Evolutionary conservation across 2,888 invertebrate species (phyloP), one percentile per base, ranked within the genome.

Genomic region (Ferrisia virgata): DNA sequence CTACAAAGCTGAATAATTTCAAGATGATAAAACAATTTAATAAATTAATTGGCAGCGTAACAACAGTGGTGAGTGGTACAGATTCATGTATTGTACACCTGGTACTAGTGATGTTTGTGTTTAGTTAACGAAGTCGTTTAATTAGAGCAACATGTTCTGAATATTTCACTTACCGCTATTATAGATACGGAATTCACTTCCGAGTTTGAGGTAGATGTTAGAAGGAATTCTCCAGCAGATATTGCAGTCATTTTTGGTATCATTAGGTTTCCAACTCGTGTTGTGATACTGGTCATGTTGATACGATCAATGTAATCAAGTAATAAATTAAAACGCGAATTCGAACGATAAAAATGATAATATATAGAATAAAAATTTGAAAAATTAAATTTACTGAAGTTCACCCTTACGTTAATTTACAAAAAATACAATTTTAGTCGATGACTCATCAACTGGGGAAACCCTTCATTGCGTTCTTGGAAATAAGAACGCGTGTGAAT

Each of bases 401-500:
- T 47, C 53, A 33, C 47, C 31, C 31, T 47, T 47, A 11, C 28
- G 31, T 31, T n/a, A 28, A n/a, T 53, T 79, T 43, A 18, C 25
- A 43, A 79, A 43, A 40, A 43, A 25, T 22, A 22, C 15, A 28
- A 47, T 36, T 83, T 83, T 69, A 36, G 40, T 25, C 83, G 83
- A 83, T 83, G 83, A 83, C 83, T 83, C 83, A 83, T 83, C 83
- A 83, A 69, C 39, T 83, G 76, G 81, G 83, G 83, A 83, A 83
- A 83, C 47, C 83, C 83, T 83, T 76, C 76, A 76, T 76, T 72
- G n/a, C 9, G 33, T 36, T 76, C 72, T 76, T 36, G 72, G 36
- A 76, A 76, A 64, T 2, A 64, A 76, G 36, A 76, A 76, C n/a
- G 25, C 36, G 6, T 33, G 28, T 9, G 9, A 58, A 22, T 4